Evolutionary conservation across 2,888 invertebrate genomes (phyloP).

Genomic region (Ophioninae sp.): DNA sequence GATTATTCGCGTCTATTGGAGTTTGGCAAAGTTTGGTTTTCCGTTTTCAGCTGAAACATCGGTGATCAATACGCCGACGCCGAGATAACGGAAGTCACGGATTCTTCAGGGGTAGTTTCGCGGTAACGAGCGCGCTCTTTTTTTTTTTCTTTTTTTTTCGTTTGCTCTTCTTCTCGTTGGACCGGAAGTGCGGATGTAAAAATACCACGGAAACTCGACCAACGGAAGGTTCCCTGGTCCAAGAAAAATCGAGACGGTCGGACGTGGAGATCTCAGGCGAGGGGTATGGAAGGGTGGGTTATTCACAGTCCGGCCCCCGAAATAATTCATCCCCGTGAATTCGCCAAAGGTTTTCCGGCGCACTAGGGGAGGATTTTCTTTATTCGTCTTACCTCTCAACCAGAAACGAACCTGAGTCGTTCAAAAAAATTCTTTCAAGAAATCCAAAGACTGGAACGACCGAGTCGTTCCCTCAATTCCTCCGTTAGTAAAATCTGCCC

Average conservation of each 20-base stretch:
- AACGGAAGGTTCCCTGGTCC: conserved; percentile 26
- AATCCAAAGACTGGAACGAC: conserved; percentile 31
- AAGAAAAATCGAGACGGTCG: not conserved
- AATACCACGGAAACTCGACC: conserved; percentile 40
- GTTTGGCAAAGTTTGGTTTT: too few relatives aligned
- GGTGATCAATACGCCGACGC: too few relatives aligned
- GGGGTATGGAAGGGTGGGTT: not conserved
- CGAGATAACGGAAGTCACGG: too few relatives aligned
- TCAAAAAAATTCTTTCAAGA: conserved; percentile 43
- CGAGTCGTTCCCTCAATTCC: conserved; percentile 5
- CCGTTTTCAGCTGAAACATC: too few relatives aligned
- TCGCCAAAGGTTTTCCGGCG: conserved; percentile 16
- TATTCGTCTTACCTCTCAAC: conserved; percentile 5
- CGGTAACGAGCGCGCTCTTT: too few relatives aligned
- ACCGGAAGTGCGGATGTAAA: conserved; percentile 47
- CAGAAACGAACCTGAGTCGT: conserved; percentile 12
- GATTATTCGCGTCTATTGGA: too few relatives aligned
- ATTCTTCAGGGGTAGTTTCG: conserved; percentile 22
- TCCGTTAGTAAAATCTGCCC: not conserved
- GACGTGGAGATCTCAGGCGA: too few relatives aligned
- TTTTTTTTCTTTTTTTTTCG: conserved; percentile 3
- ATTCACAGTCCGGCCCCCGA: conserved; percentile 32
- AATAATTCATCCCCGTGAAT: conserved; percentile 53
- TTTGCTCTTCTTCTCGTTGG: conserved; percentile 1
- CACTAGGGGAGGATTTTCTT: conserved; percentile 1